Conservation (phyloP, 2,797 vertebrate species). For the Anableps anableps region DNA sequence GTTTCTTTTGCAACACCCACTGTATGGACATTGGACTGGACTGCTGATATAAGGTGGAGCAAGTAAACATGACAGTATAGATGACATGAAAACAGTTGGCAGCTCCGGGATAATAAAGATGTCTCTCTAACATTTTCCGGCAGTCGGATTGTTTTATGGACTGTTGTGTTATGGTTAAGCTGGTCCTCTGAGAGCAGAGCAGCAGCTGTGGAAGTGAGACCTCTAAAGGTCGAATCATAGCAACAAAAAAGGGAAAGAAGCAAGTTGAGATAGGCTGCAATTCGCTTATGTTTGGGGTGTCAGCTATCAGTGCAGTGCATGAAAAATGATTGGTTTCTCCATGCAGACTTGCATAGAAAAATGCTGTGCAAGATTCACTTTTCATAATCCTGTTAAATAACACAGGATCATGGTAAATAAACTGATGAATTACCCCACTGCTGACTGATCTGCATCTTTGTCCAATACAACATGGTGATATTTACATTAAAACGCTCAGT, state of each 20-base stretch:
- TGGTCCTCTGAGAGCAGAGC: slow-evolving; percentile 12
- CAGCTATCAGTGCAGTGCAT: not conserved
- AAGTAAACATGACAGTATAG: slow-evolving; percentile 46
- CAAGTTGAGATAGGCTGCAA: slow-evolving; percentile 9
- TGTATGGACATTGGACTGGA: slow-evolving; percentile 56
- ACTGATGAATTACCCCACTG: not conserved
- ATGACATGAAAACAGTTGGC: slow-evolving; percentile 52
- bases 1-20: slow-evolving; percentile 29
- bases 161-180: slow-evolving; percentile 36
- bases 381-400: not conserved
- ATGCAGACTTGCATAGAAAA: not conserved
- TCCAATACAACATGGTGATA: not conserved
- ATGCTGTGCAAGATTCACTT: not conserved
- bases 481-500: slow-evolving; percentile 2
- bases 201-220: slow-evolving; percentile 55
- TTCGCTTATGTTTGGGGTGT: not conserved
- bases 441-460: not conserved
- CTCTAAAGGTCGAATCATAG: slow-evolving; percentile 57
- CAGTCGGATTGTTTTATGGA: slow-evolving; percentile 40
- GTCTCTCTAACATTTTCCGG: slow-evolving; percentile 15
- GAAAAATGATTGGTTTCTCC: not conserved
- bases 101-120: slow-evolving; percentile 39
- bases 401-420: not conserved
- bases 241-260: slow-evolving; percentile 34
- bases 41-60: slow-evolving; percentile 27